Evolutionary conservation across 2,113 vertebrate species (phyloP).

Genomic region (Pithys albifrons): DNA sequence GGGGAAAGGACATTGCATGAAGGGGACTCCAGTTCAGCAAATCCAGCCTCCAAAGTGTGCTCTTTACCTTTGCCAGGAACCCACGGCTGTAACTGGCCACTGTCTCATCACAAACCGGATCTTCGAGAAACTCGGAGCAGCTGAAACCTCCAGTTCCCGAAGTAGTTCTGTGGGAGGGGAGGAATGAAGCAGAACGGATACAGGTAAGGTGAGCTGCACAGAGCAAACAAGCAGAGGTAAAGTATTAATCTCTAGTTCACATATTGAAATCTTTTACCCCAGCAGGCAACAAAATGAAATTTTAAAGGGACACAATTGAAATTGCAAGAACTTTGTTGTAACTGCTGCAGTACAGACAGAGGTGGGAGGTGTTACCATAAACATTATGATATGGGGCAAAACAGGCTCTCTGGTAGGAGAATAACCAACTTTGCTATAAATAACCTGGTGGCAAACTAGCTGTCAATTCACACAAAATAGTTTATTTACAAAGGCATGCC

Average conservation of each 20-base stretch:
- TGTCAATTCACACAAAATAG: slow-evolving; percentile 25
- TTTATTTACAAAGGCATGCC: slow-evolving; percentile 41
- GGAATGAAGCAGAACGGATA: background rate
- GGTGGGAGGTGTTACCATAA: slow-evolving; percentile 9
- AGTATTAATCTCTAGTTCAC: background rate
- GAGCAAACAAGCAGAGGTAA: slow-evolving; percentile 24
- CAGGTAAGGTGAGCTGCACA: background rate
- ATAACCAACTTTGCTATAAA: slow-evolving; percentile 27
- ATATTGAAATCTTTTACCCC: background rate
- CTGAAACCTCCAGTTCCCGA: background rate
- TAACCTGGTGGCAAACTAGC: slow-evolving; percentile 30
- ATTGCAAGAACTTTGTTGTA: background rate
- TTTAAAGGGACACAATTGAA: background rate
- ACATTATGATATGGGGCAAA: background rate
- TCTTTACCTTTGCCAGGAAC: background rate
- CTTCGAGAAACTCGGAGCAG: background rate
- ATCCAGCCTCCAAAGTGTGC: background rate
- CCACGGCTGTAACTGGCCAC: fast-evolving
- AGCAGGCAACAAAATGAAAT: background rate
- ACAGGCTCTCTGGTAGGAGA: slow-evolving; percentile 16
- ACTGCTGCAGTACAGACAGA: background rate
- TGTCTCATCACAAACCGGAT: background rate
- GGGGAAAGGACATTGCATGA: background rate
- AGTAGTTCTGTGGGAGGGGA: background rate
- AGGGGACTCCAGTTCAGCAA: background rate